These are phyloP conservation scores for Apotomis betuletana DNA, from an alignment of 2,888 invertebrate genomes.

Conservation along the genomic window DNA sequence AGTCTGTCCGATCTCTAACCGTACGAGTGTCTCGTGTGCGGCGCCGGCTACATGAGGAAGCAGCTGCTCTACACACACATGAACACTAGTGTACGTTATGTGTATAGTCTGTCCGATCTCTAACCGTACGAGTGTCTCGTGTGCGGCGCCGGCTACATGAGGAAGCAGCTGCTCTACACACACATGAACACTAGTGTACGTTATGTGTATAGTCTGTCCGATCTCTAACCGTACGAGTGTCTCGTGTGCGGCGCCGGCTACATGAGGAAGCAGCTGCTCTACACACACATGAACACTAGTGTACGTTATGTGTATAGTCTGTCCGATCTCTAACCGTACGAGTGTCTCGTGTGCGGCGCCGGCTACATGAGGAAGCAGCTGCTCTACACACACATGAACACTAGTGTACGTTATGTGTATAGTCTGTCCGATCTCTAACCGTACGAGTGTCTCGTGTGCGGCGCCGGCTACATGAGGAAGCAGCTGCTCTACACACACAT, in stretches of 20 bases:
- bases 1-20: constrained; percentile 79
- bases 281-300: constrained; percentile 89
- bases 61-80: constrained; percentile 90
- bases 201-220: constrained; percentile 29
- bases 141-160: constrained; percentile 92
- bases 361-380: constrained; percentile 93
- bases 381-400: constrained; percentile 90
- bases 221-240: constrained; percentile 95
- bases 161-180: constrained; percentile 89
- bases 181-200: constrained; percentile 88
- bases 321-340: constrained; percentile 90
- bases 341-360: constrained; percentile 90
- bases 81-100: constrained; percentile 82
- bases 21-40: constrained; percentile 92
- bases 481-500: constrained; percentile 90
- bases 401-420: constrained; percentile 69
- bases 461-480: constrained; percentile 92
- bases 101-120: not conserved
- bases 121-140: constrained; percentile 93
- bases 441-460: constrained; percentile 92
- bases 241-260: constrained; percentile 91
- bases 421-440: constrained; percentile 79
- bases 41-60: constrained; percentile 92
- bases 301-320: constrained; percentile 57
- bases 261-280: constrained; percentile 91